Evolutionary conservation across 2,797 vertebrate species (phyloP), one percentile per base, ranked within the genome.

Genomic region (Sebastes vulpes): DNA sequence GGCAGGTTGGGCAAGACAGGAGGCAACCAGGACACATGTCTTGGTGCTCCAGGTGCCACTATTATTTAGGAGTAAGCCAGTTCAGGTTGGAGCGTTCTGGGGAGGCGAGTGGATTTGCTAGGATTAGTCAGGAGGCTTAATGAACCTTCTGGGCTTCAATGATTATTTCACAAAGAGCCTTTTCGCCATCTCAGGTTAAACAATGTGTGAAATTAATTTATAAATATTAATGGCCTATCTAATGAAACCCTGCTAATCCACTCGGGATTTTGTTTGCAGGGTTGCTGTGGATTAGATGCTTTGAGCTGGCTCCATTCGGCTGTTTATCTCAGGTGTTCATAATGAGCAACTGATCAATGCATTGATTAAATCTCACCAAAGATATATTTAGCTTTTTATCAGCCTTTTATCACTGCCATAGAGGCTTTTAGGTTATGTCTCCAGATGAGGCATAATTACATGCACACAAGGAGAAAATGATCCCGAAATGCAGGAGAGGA

Each of bases 121-220:
- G 85, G 82, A 87, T 92, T 92, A 87, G 82, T 76, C 35, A 6
- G 42, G 65, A 77, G 31, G 69, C 59, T 89, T 92, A 91, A 92
- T 92, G 84, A 91, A 86, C 84, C 89, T 86, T 77, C 57, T 56
- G 79, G 71, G 83, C 69, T 86, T 53, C 46, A 42, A 12, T 81
- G 86, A 88, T 91, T 91, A 87, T 90, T 88, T 88, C 68, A 79
- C 81, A 90, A 82, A 89, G 64, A 74, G 38, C 65, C 48, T 57
- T 86, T 83, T 82, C 28, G 69, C 77, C 28, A 70, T 75, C 75
- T 77, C 69, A 60, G 83, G 79, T 91, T 87, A 91, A 94, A 91
- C 85, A 92, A 90, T 77, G 83, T 91, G 86, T 92, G 88, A 88
- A 92, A 93, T 93, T 77, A 78, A 91, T 89, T 82, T 84, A 92